Evolutionary conservation across 2,113 vertebrate genomes (phyloP).

Genomic region (Lepidothrix coronata): DNA sequence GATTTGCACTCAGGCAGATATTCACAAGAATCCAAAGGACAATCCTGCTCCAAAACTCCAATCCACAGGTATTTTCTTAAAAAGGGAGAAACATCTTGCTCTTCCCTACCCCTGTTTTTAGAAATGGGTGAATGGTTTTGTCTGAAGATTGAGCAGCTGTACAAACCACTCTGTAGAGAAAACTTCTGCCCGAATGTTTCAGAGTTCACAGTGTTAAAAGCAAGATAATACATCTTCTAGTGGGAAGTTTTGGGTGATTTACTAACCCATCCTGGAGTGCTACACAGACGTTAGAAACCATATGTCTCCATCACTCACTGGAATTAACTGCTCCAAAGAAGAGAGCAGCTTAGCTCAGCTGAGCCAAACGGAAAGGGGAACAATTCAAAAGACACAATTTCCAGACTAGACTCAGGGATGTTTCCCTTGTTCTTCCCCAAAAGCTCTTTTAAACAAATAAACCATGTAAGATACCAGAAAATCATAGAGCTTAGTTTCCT

Average conservation of each 20-base stretch:
- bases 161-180: not conserved
- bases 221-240: not conserved
- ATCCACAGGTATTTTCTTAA: not conserved
- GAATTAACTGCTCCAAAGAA: not conserved
- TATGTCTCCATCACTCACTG: not conserved
- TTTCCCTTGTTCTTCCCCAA: not conserved
- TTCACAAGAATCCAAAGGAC: not conserved
- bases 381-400: not conserved
- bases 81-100: not conserved
- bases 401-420: not conserved
- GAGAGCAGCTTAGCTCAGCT: not conserved
- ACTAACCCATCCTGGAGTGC: not conserved
- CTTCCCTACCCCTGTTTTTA: not conserved
- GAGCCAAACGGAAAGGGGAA: not conserved
- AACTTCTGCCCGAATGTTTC: not conserved
- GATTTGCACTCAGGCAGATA: not conserved
- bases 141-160: not conserved
- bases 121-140: not conserved
- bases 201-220: not conserved
- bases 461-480: not conserved
- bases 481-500: not conserved
- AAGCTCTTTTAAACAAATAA: not conserved
- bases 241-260: conserved; percentile 16
- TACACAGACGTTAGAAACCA: not conserved
- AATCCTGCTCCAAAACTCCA: not conserved